These are phyloP conservation scores for Bubalus kerabau DNA, from an alignment of 2,113 vertebrate genomes.

Conservation along the genomic window DNA sequence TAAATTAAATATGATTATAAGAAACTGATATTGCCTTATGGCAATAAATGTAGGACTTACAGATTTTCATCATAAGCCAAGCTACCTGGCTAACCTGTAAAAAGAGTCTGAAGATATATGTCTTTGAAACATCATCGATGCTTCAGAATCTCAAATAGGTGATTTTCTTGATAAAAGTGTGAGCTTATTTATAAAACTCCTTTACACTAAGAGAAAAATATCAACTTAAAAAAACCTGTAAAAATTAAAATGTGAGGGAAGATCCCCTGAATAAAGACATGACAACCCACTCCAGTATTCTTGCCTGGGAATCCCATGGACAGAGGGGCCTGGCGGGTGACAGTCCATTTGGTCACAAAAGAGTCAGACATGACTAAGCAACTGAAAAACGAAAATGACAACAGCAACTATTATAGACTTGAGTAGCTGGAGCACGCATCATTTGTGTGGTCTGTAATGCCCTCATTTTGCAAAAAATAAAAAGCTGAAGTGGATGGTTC, in stretches of 20 bases:
- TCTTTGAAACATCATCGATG: background rate
- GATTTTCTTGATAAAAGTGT: conserved; percentile 36
- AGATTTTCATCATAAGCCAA: conserved; percentile 22
- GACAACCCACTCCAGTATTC: background rate
- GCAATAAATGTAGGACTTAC: background rate
- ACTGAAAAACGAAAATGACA: background rate
- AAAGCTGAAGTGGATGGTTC: background rate
- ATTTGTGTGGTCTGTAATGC: background rate
- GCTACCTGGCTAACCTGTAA: background rate
- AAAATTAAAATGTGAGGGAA: background rate
- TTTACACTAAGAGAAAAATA: background rate
- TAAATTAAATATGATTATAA: conserved; percentile 22
- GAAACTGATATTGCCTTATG: background rate
- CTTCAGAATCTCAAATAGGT: conserved; percentile 20
- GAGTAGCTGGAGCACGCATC: background rate
- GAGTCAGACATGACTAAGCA: background rate
- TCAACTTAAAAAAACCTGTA: background rate
- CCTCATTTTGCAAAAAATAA: background rate
- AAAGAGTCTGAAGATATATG: background rate
- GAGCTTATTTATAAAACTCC: background rate
- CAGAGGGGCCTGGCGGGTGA: background rate
- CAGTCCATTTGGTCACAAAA: background rate
- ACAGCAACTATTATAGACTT: background rate
- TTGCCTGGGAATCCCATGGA: background rate
- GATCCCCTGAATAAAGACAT: background rate